These are phyloP conservation scores for Mola mola DNA, from an alignment of 2,113 vertebrate species.

Conservation along the genomic window DNA sequence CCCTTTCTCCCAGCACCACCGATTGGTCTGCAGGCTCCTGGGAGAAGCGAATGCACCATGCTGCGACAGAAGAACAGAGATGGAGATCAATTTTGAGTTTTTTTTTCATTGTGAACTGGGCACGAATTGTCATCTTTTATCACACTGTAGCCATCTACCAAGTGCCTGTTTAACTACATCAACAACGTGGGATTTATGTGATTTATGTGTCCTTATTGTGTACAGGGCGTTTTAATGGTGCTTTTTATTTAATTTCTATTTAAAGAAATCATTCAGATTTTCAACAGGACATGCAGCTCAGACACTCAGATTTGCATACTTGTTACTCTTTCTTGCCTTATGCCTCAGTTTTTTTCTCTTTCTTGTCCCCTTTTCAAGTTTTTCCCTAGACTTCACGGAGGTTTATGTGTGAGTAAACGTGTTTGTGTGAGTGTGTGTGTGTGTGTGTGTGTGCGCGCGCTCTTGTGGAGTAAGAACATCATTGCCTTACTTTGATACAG, in stretches of 20 bases:
- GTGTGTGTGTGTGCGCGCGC: conserved; percentile 12
- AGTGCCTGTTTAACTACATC: conserved; percentile 37
- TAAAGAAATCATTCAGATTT: conserved; percentile 13
- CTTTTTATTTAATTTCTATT: conserved; percentile 16
- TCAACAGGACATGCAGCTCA: conserved; percentile 8
- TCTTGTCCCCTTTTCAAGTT: conserved; percentile 42
- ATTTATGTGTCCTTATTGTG: conserved; percentile 49
- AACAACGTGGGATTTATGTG: conserved; percentile 53
- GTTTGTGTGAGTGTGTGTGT: conserved; percentile 27
- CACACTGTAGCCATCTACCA: conserved; percentile 43
- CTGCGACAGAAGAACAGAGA: conserved; percentile 64
- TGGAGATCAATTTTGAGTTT: conserved; percentile 43
- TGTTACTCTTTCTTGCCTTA: conserved; percentile 19
- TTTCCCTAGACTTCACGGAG: conserved; percentile 47
- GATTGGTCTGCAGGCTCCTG: conserved; percentile 95
- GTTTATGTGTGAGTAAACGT: conserved; percentile 26
- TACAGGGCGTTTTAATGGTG: conserved; percentile 43
- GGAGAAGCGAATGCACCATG: conserved; percentile 86
- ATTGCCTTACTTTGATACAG: conserved; percentile 60
- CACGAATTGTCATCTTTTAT: conserved; percentile 59
- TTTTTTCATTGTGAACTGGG: conserved; percentile 47
- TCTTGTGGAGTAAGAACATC: conserved; percentile 47
- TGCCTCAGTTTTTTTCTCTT: conserved; percentile 21
- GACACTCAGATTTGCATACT: conserved; percentile 19
- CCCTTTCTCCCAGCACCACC: conserved; percentile 90